These are phyloP conservation scores for Lophochroa leadbeateri DNA, from an alignment of 2,113 vertebrate genomes.

Conservation along the genomic window DNA sequence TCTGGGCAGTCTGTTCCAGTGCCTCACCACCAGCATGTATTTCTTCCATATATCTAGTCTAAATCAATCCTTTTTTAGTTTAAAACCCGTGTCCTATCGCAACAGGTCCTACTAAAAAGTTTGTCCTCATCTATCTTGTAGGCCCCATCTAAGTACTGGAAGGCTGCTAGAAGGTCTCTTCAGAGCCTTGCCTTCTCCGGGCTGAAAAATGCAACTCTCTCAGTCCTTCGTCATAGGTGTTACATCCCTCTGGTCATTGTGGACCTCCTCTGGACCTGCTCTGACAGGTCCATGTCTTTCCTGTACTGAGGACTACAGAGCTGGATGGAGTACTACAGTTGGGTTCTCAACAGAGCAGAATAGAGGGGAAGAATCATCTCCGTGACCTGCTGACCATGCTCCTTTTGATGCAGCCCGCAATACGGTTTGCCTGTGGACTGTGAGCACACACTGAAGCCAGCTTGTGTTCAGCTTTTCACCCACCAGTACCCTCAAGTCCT, in stretches of 20 bases:
- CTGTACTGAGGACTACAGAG: not conserved
- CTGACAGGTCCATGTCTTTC: not conserved
- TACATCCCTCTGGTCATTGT: not conserved
- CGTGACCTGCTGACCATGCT: fast-evolving
- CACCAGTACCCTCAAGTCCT: fast-evolving
- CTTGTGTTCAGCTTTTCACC: not conserved
- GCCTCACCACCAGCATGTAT: not conserved
- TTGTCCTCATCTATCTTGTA: not conserved
- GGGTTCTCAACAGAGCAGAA: not conserved
- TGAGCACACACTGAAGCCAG: not conserved
- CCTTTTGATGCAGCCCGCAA: not conserved
- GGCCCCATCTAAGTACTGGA: not conserved
- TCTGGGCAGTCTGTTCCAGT: not conserved
- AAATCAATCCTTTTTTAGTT: not conserved
- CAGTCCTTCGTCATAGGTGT: not conserved
- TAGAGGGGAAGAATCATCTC: not conserved
- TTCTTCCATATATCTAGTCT: not conserved
- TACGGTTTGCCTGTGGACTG: not conserved
- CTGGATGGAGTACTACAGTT: not conserved
- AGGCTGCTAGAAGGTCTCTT: not conserved
- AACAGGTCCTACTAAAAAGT: not conserved
- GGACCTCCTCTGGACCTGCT: fast-evolving
- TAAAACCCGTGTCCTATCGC: not conserved
- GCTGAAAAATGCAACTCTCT: not conserved
- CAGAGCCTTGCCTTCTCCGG: not conserved